Conservation (phyloP, 2,113 vertebrate genomes). For the Thermophis baileyi region DNA sequence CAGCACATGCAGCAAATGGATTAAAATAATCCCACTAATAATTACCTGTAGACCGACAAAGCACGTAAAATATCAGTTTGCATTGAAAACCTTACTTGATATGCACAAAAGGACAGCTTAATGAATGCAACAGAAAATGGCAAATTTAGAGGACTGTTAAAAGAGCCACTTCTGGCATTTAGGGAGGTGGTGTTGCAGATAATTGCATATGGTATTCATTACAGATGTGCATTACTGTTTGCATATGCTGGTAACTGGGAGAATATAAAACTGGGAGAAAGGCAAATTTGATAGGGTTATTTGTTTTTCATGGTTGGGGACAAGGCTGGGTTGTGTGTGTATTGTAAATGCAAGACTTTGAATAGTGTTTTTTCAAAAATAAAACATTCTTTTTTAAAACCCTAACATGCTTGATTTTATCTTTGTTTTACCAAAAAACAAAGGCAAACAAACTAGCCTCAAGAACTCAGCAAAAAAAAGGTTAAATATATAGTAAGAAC, state of each 20-base stretch:
- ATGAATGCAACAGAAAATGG: constrained; percentile 17
- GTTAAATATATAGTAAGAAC: neutral
- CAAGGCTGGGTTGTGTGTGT: neutral
- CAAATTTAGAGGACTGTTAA: neutral
- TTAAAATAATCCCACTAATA: neutral
- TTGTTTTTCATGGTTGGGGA: neutral
- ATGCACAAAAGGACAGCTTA: neutral
- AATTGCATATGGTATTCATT: constrained; percentile 19
- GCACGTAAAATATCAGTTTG: neutral
- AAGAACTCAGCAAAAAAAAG: neutral
- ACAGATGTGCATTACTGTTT: constrained; percentile 24
- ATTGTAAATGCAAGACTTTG: neutral
- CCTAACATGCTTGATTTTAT: neutral
- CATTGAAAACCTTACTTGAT: neutral
- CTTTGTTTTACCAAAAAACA: neutral
- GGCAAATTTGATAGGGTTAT: neutral
- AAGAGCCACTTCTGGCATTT: constrained; percentile 23
- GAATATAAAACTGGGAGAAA: constrained; percentile 10
- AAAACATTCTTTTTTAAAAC: neutral
- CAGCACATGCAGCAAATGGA: neutral
- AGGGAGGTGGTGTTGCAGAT: constrained; percentile 1
- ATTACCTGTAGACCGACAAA: neutral
- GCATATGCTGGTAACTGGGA: neutral
- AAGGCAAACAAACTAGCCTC: neutral
- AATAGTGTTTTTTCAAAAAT: neutral